Percentiles rank a stretch among this genome's conserved stretches.
Evolutionary conservation across 2,888 invertebrate genomes (phyloP).

Genomic region (Oxystoma pomonae): DNA sequence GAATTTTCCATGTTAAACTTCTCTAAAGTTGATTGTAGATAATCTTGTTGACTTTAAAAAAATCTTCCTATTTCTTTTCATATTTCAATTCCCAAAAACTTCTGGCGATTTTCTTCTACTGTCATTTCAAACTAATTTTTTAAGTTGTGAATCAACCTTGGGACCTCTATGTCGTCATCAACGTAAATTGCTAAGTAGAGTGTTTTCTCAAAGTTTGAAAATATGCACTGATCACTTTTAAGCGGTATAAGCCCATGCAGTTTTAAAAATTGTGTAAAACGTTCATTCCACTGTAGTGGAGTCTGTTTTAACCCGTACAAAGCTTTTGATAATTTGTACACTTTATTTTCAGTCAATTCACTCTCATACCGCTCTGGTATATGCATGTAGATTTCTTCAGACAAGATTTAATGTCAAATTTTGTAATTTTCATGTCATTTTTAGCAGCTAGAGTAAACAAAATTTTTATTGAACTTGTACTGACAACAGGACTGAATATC

Average conservation of each 20-base stretch:
- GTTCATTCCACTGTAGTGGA: slow-evolving; percentile 14
- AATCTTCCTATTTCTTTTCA: not conserved
- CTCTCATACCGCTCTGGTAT: slow-evolving; percentile 20
- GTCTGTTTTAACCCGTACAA: slow-evolving; percentile 21
- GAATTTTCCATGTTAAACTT: slow-evolving; percentile 25
- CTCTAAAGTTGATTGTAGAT: slow-evolving; percentile 14
- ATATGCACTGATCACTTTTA: slow-evolving; percentile 20
- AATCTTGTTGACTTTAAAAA: slow-evolving; percentile 15
- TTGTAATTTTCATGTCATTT: slow-evolving; percentile 10
- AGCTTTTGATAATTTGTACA: slow-evolving; percentile 17
- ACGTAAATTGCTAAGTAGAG: slow-evolving; percentile 21
- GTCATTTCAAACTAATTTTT: slow-evolving; percentile 12
- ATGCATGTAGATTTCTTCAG: slow-evolving; percentile 24
- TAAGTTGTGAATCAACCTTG: slow-evolving; percentile 6
- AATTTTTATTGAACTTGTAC: slow-evolving; percentile 10
- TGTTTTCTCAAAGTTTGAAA: slow-evolving; percentile 10
- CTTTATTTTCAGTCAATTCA: slow-evolving; percentile 8
- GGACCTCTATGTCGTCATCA: slow-evolving; percentile 16
- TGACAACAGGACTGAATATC: slow-evolving; percentile 19
- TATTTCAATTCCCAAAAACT: slow-evolving; percentile 18
- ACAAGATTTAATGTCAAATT: slow-evolving; percentile 25
- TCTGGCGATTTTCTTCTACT: not conserved
- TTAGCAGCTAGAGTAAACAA: slow-evolving; percentile 17
- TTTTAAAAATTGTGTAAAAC: slow-evolving; percentile 15
- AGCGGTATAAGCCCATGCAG: slow-evolving; percentile 7